A percentile compares a stretch with the other conserved stretches of the same genome.
Evolutionary conservation across 1,140 invertebrate genomes (phyloP).

Genomic region (Psix sp.): DNA sequence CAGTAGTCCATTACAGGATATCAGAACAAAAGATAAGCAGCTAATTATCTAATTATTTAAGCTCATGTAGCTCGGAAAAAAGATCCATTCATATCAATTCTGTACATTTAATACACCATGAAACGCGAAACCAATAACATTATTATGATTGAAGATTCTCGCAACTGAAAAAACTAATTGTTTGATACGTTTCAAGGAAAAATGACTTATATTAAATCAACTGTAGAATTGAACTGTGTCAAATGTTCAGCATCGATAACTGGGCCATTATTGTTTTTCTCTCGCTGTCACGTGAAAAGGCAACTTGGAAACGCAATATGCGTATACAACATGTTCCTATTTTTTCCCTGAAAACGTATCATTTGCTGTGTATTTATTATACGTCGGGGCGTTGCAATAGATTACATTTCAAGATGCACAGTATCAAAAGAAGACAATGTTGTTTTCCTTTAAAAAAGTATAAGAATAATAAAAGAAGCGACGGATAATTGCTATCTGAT

Average conservation of each 20-base stretch:
- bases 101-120: no score
- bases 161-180: no score
- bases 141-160: no score
- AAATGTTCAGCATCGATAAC: constrained; percentile 22
- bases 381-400: constrained; percentile 13
- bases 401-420: constrained; percentile 43
- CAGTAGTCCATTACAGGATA: no score
- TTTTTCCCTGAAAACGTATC: constrained; percentile 23
- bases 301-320: constrained; percentile 12
- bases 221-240: constrained; percentile 5
- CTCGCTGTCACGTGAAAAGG: constrained; percentile 7
- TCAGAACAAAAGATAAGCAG: no score
- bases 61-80: no score
- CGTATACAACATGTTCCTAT: constrained; percentile 12
- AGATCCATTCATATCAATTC: no score
- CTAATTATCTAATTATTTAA: no score
- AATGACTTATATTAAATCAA: not conserved
- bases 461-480: constrained; percentile 35
- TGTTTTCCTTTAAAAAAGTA: constrained; percentile 28
- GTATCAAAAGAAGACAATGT: no score
- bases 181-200: no score
- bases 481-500: constrained; percentile 49
- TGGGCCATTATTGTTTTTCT: constrained; percentile 22
- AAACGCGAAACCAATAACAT: no score
- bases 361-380: constrained; percentile 35